Percentiles rank a stretch among this genome's conserved stretches.
Conservation (phyloP, 2,888 invertebrate species). For the Morpho achilles region DNA sequence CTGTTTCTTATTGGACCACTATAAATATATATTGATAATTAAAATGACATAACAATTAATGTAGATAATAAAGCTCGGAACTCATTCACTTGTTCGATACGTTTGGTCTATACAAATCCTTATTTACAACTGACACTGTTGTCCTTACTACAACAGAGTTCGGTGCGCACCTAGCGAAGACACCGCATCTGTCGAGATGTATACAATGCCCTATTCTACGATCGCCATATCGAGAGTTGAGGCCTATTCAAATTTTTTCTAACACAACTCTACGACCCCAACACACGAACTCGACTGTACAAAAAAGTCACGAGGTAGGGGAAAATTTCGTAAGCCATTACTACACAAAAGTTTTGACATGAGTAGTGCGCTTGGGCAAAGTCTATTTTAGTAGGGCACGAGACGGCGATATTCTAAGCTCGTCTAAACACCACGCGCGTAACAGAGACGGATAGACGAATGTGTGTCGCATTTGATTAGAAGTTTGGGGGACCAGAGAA, state of each 20-base stretch:
- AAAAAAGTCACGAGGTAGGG: conserved; percentile 76
- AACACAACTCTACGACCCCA: conserved; percentile 74
- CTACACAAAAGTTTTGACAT: conserved; percentile 78
- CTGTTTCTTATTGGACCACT: conserved; percentile 65
- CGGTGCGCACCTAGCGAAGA: conserved; percentile 61
- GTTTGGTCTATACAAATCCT: conserved; percentile 78
- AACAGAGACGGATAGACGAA: conserved; percentile 64
- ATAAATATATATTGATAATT: conserved; percentile 22
- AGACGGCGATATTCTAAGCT: conserved; percentile 55
- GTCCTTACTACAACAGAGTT: conserved; percentile 69
- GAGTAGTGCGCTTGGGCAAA: conserved; percentile 78
- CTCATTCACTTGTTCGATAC: conserved; percentile 67
- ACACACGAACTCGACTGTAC: conserved; percentile 67
- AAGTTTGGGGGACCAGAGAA: conserved; percentile 74
- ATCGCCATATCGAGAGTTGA: conserved; percentile 61
- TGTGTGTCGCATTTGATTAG: conserved; percentile 75
- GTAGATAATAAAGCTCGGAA: conserved; percentile 44
- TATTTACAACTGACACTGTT: conserved; percentile 78
- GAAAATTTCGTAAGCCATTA: conserved; percentile 78
- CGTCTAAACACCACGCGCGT: conserved; percentile 50
- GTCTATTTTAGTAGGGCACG: conserved; percentile 75
- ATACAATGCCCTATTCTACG: conserved; percentile 53
- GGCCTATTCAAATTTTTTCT: conserved; percentile 57
- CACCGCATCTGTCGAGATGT: conserved; percentile 61
- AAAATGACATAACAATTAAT: conserved; percentile 35